These are phyloP conservation scores for Pissodes strobi DNA, from an alignment of 1,140 invertebrate genomes.

Conservation along the genomic window DNA sequence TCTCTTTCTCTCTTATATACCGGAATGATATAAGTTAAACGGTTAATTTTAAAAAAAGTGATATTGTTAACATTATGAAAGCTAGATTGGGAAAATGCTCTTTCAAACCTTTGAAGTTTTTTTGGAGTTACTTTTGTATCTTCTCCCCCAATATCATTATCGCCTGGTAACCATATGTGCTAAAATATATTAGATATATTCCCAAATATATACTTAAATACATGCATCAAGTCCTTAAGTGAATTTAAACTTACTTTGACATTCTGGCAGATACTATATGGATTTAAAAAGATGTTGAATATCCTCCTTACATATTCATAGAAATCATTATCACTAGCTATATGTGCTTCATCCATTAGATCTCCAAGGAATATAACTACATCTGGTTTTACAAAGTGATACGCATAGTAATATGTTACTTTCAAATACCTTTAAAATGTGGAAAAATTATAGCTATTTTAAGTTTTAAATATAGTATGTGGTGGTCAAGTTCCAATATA, in stretches of 20 bases:
- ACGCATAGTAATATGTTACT: conserved; percentile 76
- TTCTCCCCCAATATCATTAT: conserved; percentile 95
- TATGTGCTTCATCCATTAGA: conserved; percentile 89
- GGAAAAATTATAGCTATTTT: conserved; percentile 20
- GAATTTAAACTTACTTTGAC: conserved; percentile 26
- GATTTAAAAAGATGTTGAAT: conserved; percentile 68
- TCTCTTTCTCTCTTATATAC: conserved; percentile 61
- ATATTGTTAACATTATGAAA: conserved; percentile 65
- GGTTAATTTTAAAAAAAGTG: conserved; percentile 71
- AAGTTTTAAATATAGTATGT: too few species aligned
- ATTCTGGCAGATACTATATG: conserved; percentile 53
- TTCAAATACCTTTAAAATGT: conserved; percentile 71
- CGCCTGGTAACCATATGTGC: conserved; percentile 87
- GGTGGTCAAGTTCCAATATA: too few species aligned
- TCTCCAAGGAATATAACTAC: conserved; percentile 90
- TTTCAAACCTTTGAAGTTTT: conserved; percentile 78
- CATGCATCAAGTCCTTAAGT: neutral
- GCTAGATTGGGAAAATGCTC: conserved; percentile 72
- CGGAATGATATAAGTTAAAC: conserved; percentile 62
- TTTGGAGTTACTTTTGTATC: conserved; percentile 71
- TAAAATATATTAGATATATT: conserved; percentile 56
- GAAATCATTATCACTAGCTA: conserved; percentile 71
- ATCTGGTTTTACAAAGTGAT: conserved; percentile 77
- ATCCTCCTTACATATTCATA: conserved; percentile 72
- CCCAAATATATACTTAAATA: neutral